Percentiles rank a stretch among this genome's conserved stretches.
phyloP scores from a whole-genome alignment of 2,888 invertebrate species.

The Mythimna vitellina region DNA sequence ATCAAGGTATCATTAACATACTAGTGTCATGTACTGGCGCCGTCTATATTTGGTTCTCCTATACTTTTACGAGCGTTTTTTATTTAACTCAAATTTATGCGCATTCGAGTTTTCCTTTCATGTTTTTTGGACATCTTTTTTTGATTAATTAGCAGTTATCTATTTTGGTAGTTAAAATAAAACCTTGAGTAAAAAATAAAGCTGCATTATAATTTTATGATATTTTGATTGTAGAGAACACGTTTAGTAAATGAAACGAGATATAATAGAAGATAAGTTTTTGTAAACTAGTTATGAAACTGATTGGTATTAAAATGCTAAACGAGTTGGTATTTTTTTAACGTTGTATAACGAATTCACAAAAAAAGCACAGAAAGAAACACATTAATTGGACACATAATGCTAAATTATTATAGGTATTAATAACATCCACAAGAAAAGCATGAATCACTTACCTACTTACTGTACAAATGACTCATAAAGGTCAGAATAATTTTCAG shows the following conservation, averaged over 20 bases:
- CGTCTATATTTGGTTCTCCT: constrained; percentile 23
- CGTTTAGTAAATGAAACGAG: constrained; percentile 17
- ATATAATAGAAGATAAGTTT: constrained; percentile 18
- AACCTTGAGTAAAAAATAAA: constrained; percentile 27
- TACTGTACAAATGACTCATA: constrained; percentile 22
- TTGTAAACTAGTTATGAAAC: constrained; percentile 8
- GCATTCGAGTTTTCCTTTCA: constrained; percentile 12
- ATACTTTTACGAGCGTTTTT: constrained; percentile 47
- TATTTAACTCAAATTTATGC: constrained; percentile 37
- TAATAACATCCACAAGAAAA: constrained; percentile 27
- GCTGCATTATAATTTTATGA: constrained; percentile 40
- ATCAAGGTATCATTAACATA: constrained; percentile 41
- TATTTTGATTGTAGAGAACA: constrained; percentile 35
- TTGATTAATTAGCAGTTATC: constrained; percentile 28
- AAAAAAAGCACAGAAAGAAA: constrained; percentile 1
- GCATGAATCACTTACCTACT: constrained; percentile 25
- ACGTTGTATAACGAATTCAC: neutral
- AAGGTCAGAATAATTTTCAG: constrained; percentile 40
- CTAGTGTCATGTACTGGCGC: constrained; percentile 25
- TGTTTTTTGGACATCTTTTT: constrained; percentile 25
- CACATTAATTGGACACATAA: neutral
- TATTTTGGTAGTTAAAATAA: constrained; percentile 40
- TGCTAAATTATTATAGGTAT: constrained; percentile 7
- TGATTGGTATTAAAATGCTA: constrained; percentile 20
- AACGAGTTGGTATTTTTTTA: neutral